Conservation (phyloP, 2,888 invertebrate species). For the Junonia oenone region DNA sequence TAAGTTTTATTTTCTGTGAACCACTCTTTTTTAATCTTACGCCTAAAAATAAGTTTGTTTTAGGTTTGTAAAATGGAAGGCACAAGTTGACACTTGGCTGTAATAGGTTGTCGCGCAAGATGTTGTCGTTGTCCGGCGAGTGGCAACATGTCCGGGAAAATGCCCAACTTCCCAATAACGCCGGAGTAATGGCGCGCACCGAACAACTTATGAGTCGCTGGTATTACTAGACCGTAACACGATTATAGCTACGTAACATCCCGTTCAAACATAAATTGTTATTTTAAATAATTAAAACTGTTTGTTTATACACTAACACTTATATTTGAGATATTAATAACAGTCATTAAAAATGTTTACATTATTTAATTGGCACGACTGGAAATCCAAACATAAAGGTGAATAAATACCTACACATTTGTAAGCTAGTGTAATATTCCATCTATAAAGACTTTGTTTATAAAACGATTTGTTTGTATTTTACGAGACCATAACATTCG, state of each 20-base stretch:
- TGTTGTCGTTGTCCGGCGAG: slow-evolving; percentile 54
- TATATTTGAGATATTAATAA: not conserved
- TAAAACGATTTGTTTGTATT: slow-evolving; percentile 65
- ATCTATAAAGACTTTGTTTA: slow-evolving; percentile 42
- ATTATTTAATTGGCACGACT: not conserved
- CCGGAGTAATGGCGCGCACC: slow-evolving; percentile 62
- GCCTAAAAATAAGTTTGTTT: slow-evolving; percentile 19
- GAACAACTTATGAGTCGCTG: slow-evolving; percentile 51
- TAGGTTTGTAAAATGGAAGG: slow-evolving; percentile 20
- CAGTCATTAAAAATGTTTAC: not conserved
- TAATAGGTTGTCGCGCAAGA: slow-evolving; percentile 74
- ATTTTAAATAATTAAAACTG: not conserved
- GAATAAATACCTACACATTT: too few relatives aligned
- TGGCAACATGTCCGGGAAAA: slow-evolving; percentile 50
- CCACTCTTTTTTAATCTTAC: too few relatives aligned
- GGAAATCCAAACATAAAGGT: not conserved
- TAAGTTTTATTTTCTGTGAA: too few relatives aligned
- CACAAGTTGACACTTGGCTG: slow-evolving; percentile 54
- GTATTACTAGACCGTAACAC: slow-evolving; percentile 39
- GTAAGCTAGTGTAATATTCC: not conserved
- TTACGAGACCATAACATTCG: slow-evolving; percentile 64
- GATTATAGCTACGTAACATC: slow-evolving; percentile 9
- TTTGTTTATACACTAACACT: not conserved
- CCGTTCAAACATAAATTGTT: not conserved
- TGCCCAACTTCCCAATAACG: slow-evolving; percentile 71